Conservation (phyloP, 2,888 invertebrate species). For the Drosophila cognata region DNA sequence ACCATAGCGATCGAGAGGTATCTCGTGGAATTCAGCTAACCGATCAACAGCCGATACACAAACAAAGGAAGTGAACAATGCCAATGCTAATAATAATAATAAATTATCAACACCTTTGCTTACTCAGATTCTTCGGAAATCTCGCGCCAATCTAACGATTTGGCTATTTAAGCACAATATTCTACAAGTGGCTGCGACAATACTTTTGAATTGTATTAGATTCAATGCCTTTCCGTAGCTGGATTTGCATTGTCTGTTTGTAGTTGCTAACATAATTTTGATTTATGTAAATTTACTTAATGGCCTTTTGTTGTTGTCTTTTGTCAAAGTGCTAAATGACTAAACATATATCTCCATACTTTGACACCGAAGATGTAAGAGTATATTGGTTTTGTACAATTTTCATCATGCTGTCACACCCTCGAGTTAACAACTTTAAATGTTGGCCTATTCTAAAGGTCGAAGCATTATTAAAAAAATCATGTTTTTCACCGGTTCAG, state of each 20-base stretch:
- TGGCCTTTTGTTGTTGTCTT: constrained; percentile 73
- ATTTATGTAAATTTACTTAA: constrained; percentile 75
- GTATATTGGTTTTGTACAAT: background rate
- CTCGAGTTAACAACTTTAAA: background rate
- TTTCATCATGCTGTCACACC: background rate
- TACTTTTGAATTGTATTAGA: constrained; percentile 41
- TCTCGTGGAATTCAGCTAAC: constrained; percentile 17
- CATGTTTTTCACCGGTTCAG: background rate
- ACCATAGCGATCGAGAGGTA: constrained; percentile 22
- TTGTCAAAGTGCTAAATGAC: constrained; percentile 65
- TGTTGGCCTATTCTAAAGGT: background rate
- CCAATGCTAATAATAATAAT: constrained; percentile 70
- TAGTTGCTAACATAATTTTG: constrained; percentile 50
- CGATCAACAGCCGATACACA: constrained; percentile 24
- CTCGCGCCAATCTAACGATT: constrained; percentile 39
- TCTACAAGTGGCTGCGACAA: constrained; percentile 49
- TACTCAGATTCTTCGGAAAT: constrained; percentile 21
- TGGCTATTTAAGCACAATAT: constrained; percentile 52
- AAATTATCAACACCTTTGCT: constrained; percentile 71
- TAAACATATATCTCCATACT: constrained; percentile 38
- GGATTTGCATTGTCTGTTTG: constrained; percentile 48
- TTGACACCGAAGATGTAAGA: background rate
- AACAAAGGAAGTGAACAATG: constrained; percentile 61
- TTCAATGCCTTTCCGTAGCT: constrained; percentile 47
- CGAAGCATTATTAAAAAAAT: background rate